phyloP scores from a whole-genome alignment of 2,797 vertebrate species.

The Sebastes trivittatus region DNA sequence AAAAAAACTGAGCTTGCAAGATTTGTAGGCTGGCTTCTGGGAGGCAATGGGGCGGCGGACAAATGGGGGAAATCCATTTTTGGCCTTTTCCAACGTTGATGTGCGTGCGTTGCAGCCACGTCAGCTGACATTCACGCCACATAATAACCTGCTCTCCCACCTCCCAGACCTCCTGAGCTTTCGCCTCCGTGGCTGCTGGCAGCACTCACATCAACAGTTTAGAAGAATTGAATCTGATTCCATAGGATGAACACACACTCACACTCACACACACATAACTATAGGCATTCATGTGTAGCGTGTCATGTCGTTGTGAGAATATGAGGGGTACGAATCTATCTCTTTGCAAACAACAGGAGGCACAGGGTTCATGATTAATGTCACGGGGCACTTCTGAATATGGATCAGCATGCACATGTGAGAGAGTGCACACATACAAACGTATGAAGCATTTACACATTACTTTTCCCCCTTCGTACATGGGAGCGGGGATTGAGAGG shows the following conservation, averaged over 20 bases:
- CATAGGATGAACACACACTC: slow-evolving; percentile 36
- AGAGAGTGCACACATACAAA: slow-evolving; percentile 73
- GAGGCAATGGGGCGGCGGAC: slow-evolving; percentile 16
- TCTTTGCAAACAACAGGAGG: slow-evolving; percentile 77
- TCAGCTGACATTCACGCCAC: slow-evolving; percentile 20
- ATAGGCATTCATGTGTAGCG: slow-evolving; percentile 39
- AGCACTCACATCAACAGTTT: slow-evolving; percentile 44
- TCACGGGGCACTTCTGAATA: slow-evolving; percentile 78
- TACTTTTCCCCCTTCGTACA: slow-evolving; percentile 61
- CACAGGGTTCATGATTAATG: slow-evolving; percentile 76
- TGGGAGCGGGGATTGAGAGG: slow-evolving; percentile 66
- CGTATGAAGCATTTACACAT: slow-evolving; percentile 67
- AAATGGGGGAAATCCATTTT: slow-evolving; percentile 38
- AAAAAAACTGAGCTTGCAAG: background rate
- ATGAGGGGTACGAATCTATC: slow-evolving; percentile 47
- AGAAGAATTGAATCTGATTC: slow-evolving; percentile 29
- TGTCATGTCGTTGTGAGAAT: slow-evolving; percentile 32
- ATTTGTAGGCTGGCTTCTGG: slow-evolving; percentile 33
- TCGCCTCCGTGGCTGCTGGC: slow-evolving; percentile 36
- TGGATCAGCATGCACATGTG: slow-evolving; percentile 73
- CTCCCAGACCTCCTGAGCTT: slow-evolving; percentile 14
- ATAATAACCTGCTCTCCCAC: background rate
- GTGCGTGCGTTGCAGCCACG: slow-evolving; percentile 56
- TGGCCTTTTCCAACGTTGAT: slow-evolving; percentile 43
- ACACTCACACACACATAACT: slow-evolving; percentile 29